Evolutionary conservation across 1,140 invertebrate genomes (phyloP).

Genomic region (Rhynchophorus ferrugineus): DNA sequence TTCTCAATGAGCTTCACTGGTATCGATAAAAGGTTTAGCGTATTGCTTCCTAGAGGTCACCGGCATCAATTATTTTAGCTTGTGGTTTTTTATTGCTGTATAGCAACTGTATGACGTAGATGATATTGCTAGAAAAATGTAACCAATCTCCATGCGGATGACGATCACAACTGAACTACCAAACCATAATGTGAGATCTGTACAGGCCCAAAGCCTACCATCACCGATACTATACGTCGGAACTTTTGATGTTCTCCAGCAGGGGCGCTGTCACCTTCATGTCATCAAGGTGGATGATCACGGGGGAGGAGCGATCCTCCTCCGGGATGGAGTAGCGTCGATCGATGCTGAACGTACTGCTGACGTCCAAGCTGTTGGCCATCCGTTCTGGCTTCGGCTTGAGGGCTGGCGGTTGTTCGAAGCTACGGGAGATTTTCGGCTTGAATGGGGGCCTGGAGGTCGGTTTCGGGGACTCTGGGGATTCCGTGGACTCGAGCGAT

Average conservation of each 20-base stretch:
- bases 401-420: slow-evolving; percentile 29
- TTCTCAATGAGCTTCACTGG: too few species aligned
- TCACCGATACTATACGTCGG: slow-evolving; percentile 29
- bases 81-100: too few species aligned
- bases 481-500: slow-evolving; percentile 13
- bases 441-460: neutral
- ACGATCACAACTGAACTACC: too few species aligned
- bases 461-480: slow-evolving; percentile 15
- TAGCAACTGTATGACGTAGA: too few species aligned
- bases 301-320: slow-evolving; percentile 25
- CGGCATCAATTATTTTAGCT: too few species aligned
- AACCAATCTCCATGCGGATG: too few species aligned
- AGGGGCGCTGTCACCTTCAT: slow-evolving; percentile 31
- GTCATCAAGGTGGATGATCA: slow-evolving; percentile 33
- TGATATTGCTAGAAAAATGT: too few species aligned
- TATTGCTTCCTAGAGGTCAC: too few species aligned
- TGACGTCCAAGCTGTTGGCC: slow-evolving; percentile 34
- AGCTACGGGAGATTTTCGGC: slow-evolving; percentile 33
- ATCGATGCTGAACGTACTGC: slow-evolving; percentile 25
- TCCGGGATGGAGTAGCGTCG: slow-evolving; percentile 29
- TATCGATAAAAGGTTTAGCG: too few species aligned
- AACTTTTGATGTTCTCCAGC: slow-evolving; percentile 31
- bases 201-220: too few species aligned
- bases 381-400: slow-evolving; percentile 28
- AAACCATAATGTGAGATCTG: too few species aligned